Evolutionary conservation across 2,888 invertebrate species (phyloP).

Genomic region (Andrena marginata): DNA sequence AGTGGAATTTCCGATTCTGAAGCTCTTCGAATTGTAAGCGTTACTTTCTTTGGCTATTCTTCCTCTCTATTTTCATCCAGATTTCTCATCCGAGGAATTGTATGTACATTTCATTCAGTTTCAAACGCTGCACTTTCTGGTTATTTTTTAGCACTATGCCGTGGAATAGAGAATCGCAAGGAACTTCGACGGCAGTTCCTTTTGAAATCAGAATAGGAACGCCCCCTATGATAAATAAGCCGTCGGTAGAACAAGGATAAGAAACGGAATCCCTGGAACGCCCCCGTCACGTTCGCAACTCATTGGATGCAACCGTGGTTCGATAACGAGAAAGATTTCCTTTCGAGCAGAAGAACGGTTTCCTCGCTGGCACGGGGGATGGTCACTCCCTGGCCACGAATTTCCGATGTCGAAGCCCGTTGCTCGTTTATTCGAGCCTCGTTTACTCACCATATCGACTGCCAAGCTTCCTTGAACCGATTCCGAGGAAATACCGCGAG

Average conservation of each 20-base stretch:
- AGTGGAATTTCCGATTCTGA: not conserved
- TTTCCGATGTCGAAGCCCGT: constrained; percentile 56
- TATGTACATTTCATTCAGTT: too few species aligned
- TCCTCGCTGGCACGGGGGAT: constrained; percentile 43
- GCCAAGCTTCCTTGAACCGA: constrained; percentile 42
- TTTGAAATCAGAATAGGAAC: not conserved
- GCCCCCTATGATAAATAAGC: constrained; percentile 2
- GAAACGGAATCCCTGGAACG: constrained; percentile 35
- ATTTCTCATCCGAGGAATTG: too few species aligned
- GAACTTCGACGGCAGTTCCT: too few species aligned
- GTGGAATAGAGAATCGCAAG: too few species aligned
- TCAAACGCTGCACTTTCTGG: too few species aligned
- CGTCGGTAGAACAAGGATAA: not conserved
- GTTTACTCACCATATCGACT: constrained; percentile 43
- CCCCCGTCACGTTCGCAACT: constrained; percentile 67
- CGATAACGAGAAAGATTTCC: constrained; percentile 70
- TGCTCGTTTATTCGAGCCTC: constrained; percentile 47
- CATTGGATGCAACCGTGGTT: constrained; percentile 59
- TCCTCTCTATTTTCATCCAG: too few species aligned
- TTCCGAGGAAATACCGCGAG: constrained; percentile 21
- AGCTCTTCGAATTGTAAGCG: not conserved
- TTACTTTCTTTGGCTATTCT: too few species aligned
- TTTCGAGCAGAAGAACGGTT: constrained; percentile 58
- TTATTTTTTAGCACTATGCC: too few species aligned
- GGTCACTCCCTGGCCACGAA: constrained; percentile 62